Evolutionary conservation across 1,140 invertebrate genomes (phyloP).

Genomic region (Eurytemora carolleeae): DNA sequence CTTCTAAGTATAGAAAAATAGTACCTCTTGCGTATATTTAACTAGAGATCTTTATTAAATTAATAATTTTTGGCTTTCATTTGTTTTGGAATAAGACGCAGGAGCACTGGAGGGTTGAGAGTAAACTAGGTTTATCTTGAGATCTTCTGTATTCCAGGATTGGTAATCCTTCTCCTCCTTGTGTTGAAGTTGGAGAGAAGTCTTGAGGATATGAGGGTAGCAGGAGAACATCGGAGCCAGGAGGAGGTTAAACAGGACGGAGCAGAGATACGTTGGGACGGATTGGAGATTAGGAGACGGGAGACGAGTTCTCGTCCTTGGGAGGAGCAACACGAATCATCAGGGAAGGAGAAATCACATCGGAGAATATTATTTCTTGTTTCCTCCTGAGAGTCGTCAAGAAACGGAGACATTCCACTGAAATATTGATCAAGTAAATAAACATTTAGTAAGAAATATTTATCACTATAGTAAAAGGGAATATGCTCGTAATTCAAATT

Average conservation of each 20-base stretch:
- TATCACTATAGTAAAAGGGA: slow-evolving; percentile 14
- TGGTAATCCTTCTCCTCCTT: not conserved
- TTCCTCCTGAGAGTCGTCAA: slow-evolving; percentile 60
- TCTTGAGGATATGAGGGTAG: not conserved
- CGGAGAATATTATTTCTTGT: slow-evolving; percentile 60
- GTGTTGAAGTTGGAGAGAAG: not conserved
- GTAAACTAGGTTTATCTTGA: too few species aligned
- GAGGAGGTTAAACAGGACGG: not conserved
- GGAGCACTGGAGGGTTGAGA: too few species aligned
- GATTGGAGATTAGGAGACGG: not conserved
- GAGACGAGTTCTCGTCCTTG: not conserved
- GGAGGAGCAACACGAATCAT: slow-evolving; percentile 32
- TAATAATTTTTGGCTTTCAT: too few species aligned
- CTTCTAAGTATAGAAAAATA: too few species aligned
- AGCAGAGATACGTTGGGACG: not conserved
- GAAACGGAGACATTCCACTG: slow-evolving; percentile 53
- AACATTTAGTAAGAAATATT: slow-evolving; percentile 23
- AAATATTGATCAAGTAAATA: slow-evolving; percentile 24
- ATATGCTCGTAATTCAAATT: not conserved
- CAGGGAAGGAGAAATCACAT: slow-evolving; percentile 57
- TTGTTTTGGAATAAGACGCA: too few species aligned
- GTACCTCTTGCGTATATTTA: too few species aligned
- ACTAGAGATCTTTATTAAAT: too few species aligned
- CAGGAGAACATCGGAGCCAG: not conserved
- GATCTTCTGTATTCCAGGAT: too few species aligned